Evolutionary conservation across 2,888 invertebrate species (phyloP).

Genomic region (Tuberolachnus salignus): DNA sequence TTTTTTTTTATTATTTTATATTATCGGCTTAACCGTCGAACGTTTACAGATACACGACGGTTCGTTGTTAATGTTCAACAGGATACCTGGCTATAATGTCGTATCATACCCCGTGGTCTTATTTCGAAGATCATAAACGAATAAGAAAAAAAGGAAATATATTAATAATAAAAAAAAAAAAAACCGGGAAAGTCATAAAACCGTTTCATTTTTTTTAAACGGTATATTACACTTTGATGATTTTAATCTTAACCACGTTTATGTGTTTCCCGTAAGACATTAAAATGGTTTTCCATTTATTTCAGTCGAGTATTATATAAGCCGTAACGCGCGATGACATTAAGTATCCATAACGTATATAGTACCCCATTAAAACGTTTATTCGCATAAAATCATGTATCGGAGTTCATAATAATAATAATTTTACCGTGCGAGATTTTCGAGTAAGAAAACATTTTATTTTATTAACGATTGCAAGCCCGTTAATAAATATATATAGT

Average conservation of each 20-base stretch:
- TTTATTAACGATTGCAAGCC: conserved; percentile 8
- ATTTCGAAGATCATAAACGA: not conserved
- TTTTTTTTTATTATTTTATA: too few relatives aligned
- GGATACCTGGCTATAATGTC: not conserved
- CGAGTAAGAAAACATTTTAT: not conserved
- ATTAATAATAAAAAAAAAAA: not conserved
- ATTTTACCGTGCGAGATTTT: not conserved
- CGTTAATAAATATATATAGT: not conserved
- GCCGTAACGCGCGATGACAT: not conserved
- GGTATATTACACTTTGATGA: conserved; percentile 9
- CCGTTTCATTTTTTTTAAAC: conserved; percentile 7
- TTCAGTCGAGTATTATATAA: conserved; percentile 12
- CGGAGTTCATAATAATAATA: conserved; percentile 11
- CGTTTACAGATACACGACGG: not conserved
- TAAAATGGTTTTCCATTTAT: conserved; percentile 34
- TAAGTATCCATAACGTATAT: not conserved
- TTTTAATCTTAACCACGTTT: conserved; percentile 27
- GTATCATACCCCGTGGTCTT: not conserved
- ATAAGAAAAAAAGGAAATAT: too few relatives aligned
- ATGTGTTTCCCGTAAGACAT: conserved; percentile 20
- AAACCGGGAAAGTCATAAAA: not conserved
- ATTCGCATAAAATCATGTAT: not conserved
- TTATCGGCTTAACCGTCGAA: too few relatives aligned
- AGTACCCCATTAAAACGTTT: conserved; percentile 15
- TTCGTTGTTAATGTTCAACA: not conserved